phyloP scores from a whole-genome alignment of 2,797 vertebrate species.

The Leptatherina wallacei region DNA sequence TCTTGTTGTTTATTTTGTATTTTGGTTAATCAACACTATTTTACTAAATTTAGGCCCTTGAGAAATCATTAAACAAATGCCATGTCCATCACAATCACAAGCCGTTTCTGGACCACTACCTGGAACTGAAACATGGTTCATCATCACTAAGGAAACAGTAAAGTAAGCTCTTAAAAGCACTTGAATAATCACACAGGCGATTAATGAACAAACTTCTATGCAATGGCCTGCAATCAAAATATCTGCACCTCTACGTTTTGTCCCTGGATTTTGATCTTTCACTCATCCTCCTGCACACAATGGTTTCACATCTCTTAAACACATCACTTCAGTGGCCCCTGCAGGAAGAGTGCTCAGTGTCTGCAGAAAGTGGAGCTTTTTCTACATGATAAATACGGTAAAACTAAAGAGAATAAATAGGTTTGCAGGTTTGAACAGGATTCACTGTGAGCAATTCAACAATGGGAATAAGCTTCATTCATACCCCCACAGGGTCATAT shows the following conservation, averaged over 20 bases:
- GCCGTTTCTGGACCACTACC: background rate
- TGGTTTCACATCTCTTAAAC: background rate
- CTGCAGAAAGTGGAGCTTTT: background rate
- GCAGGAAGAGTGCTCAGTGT: background rate
- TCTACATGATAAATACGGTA: too few relatives aligned
- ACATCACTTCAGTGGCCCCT: background rate
- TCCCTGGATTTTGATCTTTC: background rate
- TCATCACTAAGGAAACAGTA: conserved; percentile 7
- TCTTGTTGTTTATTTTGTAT: background rate
- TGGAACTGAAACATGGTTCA: background rate
- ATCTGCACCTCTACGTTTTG: background rate
- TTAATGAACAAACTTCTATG: background rate
- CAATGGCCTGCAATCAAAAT: conserved; percentile 6
- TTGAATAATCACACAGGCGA: conserved; percentile 14
- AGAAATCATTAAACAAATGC: background rate
- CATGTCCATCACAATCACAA: background rate
- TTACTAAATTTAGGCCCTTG: too few relatives aligned
- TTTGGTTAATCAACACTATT: too few relatives aligned
- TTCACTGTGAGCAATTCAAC: conserved; percentile 1
- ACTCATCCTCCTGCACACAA: background rate
- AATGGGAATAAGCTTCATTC: conserved; percentile 1
- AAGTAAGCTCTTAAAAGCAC: conserved; percentile 15
- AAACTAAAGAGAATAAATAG: background rate
- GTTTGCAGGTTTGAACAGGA: background rate
- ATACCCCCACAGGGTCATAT: background rate